phyloP scores from a whole-genome alignment of 2,797 vertebrate genomes.

The Loriculus beryllinus region DNA sequence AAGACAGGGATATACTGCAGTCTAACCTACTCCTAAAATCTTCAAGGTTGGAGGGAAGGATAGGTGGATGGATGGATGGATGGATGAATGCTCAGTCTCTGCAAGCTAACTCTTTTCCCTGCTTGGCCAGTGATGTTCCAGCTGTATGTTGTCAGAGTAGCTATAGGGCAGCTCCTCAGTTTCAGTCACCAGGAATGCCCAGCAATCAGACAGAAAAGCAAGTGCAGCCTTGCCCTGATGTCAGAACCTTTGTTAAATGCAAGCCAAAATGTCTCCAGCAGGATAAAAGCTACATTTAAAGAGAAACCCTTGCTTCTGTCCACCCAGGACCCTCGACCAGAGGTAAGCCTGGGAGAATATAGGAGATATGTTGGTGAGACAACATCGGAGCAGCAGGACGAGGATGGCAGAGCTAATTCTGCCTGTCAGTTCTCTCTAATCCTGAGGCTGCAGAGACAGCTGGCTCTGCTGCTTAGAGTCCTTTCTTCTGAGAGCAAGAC shows the following conservation, averaged over 20 bases:
- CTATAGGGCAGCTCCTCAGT: background rate
- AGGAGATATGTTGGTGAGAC: background rate
- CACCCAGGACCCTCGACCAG: background rate
- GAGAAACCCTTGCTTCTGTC: background rate
- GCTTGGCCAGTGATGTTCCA: background rate
- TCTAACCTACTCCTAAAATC: background rate
- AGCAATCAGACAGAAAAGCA: background rate
- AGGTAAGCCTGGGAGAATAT: background rate
- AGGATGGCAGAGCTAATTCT: background rate
- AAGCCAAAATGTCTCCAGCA: background rate
- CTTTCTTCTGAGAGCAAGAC: background rate
- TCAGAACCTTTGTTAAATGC: background rate
- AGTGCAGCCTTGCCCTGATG: background rate
- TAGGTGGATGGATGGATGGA: background rate
- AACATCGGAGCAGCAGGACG: background rate
- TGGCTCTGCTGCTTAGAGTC: slow-evolving; percentile 2
- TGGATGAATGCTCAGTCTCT: background rate
- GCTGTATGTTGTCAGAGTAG: background rate
- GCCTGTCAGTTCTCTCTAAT: background rate
- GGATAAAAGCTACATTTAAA: background rate
- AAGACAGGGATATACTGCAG: background rate
- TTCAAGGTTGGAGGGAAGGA: background rate
- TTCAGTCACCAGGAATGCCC: background rate
- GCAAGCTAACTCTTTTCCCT: background rate
- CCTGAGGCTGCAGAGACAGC: background rate